These are phyloP conservation scores for Hippocampus zosterae DNA, from an alignment of 2,113 vertebrate species.

Conservation along the genomic window DNA sequence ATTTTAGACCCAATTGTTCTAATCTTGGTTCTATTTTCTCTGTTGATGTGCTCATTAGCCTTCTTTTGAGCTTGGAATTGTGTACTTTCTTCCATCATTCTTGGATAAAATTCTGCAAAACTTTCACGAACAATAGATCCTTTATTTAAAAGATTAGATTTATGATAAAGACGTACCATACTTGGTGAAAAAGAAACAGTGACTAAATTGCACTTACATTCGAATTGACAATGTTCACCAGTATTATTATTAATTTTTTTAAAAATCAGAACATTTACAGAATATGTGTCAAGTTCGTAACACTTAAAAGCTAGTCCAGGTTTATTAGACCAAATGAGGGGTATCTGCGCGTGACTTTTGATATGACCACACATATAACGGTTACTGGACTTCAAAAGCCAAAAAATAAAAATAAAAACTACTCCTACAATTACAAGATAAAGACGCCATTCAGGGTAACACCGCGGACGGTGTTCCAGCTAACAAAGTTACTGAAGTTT, in stretches of 20 bases:
- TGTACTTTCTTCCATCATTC: conserved; percentile 87
- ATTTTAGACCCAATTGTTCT: conserved; percentile 81
- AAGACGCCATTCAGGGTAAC: neutral
- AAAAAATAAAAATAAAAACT: neutral
- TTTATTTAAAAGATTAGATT: conserved; percentile 95
- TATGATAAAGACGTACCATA: conserved; percentile 52
- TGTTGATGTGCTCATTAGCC: conserved; percentile 95
- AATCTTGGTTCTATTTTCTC: conserved; percentile 95
- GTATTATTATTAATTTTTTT: neutral
- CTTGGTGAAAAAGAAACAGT: conserved; percentile 32
- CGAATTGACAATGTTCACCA: conserved; percentile 10
- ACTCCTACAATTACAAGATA: too few species aligned
- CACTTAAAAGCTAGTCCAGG: conserved; percentile 26
- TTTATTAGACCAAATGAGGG: neutral
- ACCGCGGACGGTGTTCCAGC: neutral
- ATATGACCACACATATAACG: neutral
- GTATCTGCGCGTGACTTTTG: neutral
- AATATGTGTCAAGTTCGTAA: neutral
- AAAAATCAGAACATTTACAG: neutral
- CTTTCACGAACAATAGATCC: conserved; percentile 96
- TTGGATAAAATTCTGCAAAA: conserved; percentile 99
- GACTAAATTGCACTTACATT: conserved; percentile 48
- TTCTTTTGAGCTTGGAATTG: conserved; percentile 96
- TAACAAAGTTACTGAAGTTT: conserved; percentile 2
- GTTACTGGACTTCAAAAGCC: neutral